Evolutionary conservation across 1,140 invertebrate genomes (phyloP), one percentile per base, ranked within the genome.

Genomic region (Eubasilissa regina): DNA sequence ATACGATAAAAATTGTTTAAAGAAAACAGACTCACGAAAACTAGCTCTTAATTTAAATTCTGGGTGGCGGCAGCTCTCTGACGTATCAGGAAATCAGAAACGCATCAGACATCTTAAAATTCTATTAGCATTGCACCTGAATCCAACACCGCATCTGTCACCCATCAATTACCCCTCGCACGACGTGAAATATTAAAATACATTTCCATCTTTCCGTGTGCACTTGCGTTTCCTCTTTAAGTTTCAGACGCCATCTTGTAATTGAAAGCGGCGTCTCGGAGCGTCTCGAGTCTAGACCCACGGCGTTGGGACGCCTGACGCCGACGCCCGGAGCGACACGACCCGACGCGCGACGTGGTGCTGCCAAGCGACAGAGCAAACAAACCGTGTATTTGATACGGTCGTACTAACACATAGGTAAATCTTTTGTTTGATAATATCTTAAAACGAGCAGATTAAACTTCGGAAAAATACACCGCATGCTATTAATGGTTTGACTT

Each of bases 211-310:
- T 70, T 17, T 48, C 15, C n/a, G 66, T 47, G 43, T 48, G 43
- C 66, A 48, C 66, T 35, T 15, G 66, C 7, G 66, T 35, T 35
- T 35, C 25, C 25, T 35, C 25, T 35, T 35, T 35, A 35, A 35
- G 25, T 48, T 70, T 25, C 66, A 17, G 66, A 47, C 45, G 66
- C 43, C 66, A 15, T n/a, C 44, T n/a, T 21, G 66, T 70, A 70
- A 70, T 70, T 70, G 66, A 15, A 48, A 17, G 66, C 66, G 66
- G 45, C 66, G 66, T 70, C 66, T 48, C 66, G 15, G n/a, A 43
- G n/a, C 64, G 64, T 68, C 64, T 68, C n/a, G 35, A 45, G 66
- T 17, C 66, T 48, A 70, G 66, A 70, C 66, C 66, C 66, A 21
- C 66, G 66, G 45, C 66, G 66, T 70, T 47, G 45, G 15, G n/a